Base-by-base conservation (phyloP, 2,797 vertebrate species). In the Pachyuromys duprasi region DNA sequence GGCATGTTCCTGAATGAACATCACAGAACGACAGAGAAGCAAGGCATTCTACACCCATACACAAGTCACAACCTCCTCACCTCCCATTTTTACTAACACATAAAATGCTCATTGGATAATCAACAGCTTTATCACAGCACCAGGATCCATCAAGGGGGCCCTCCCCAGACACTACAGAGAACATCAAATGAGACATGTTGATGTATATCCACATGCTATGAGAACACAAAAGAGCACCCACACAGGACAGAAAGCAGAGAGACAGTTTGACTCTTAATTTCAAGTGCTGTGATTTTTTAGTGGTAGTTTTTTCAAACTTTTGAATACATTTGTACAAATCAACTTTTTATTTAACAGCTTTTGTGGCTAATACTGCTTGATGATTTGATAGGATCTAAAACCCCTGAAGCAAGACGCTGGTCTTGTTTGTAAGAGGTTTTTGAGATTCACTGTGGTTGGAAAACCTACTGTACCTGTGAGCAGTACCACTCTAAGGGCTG, bases 1-100 rank as follows among this genome's bases (percentile, higher is more conserved):
- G 8, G 0, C 2, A 6, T 69, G 49, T 12, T 1, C 42, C 1
- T 63, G 18, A 60, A 18, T 8, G 31, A 18, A 33, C 42, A 5
- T 65, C 33, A 20, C 22, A 3, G 1, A n/a, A 0, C 15, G 57
- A 42, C 53, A 49, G 62, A 60, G 60, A 86, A 36, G 24, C 36
- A 55, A 55, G 80, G 12, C 65, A 28, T 17, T 28, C 55, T 65
- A 36, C 57, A 3, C 33, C 55, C 49, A 49, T 49, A 49, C 9
- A 49, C 49, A 49, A 2, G 9, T 0, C 0, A 0, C 24, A 12
- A 39, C 13, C 20, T 24, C 36, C 18, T 42, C 83, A 57, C 22
- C 31, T 80, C 28, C 13, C 39, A 24, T 2, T 39, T 33, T 24
- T 33, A 8, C 39, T 49, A 28, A 63, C 3, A 12, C 13, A 14